Evolutionary conservation across 2,113 vertebrate species (phyloP), one percentile per base, ranked within the genome.

Genomic region (Vimba vimba): DNA sequence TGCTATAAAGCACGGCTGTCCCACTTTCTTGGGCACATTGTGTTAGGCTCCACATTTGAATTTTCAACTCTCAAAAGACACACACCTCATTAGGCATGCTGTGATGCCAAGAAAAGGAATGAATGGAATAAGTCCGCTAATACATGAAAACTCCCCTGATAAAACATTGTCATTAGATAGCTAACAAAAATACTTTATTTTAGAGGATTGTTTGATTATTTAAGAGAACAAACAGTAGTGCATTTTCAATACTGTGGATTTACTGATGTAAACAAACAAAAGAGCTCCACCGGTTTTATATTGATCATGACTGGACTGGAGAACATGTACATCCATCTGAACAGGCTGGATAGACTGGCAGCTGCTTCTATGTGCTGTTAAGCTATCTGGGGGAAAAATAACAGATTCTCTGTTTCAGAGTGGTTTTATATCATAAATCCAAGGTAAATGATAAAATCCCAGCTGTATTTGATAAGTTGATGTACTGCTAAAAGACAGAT

Each of bases 21-120:
- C 85, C 85, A 82, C 66, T 86, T 83, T 82, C 59, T 86, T 64
- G 68, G 64, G 59, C 30, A 77, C 57, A 86, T 43, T 77, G 69
- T 75, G 47, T 66, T 43, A 77, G 69, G 59, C 60, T 77, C 79
- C 45, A 83, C 85, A 86, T 82, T 83, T 83, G 27, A 77, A 86
- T 83, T 81, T 79, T 62, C 87, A 80, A 74, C 81, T 74, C 87
- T 86, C 77, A 36, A 50, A 68, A 83, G 86, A 55, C 64, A 74
- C 69, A 89, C 81, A 89, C 79, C 79, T 87, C 82, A 89, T 89
- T 89, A 89, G 83, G 25, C 85, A 89, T 50, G 80, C 52, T 89
- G 84, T 86, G 66, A 85, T 84, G 75, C 69, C 43, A 74, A 71
- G 76, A 64, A 59, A 82, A 64, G 43, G 47, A 78, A 75, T 80